These are phyloP conservation scores for Synergus laeviventris DNA, from an alignment of 2,888 invertebrate genomes.

Conservation along the genomic window DNA sequence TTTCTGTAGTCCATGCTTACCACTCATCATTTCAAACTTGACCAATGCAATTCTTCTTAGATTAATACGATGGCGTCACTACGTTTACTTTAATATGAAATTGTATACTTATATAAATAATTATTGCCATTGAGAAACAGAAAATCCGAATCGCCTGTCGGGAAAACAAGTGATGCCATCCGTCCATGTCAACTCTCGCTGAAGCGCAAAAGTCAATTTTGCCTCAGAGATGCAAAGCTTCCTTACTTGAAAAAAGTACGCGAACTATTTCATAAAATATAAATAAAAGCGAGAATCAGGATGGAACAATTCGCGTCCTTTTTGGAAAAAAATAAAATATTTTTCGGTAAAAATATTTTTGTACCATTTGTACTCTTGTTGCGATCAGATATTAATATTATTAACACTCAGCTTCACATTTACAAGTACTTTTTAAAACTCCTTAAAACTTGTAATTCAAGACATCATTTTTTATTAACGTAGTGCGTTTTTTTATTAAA, in stretches of 20 bases:
- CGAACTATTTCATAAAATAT: constrained; percentile 28
- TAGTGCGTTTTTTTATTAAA: not conserved
- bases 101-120: constrained; percentile 65
- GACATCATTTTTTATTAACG: not conserved
- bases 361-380: constrained; percentile 39
- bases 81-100: constrained; percentile 66
- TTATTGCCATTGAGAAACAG: constrained; percentile 70
- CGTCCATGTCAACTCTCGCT: constrained; percentile 21
- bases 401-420: constrained; percentile 28
- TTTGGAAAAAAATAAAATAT: constrained; percentile 25
- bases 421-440: not conserved
- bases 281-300: constrained; percentile 22
- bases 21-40: constrained; percentile 17
- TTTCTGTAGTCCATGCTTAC: constrained; percentile 12
- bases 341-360: constrained; percentile 28
- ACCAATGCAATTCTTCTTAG: constrained; percentile 45
- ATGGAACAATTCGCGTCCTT: constrained; percentile 32
- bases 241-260: constrained; percentile 3
- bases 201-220: constrained; percentile 21
- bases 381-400: constrained; percentile 22
- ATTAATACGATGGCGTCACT: constrained; percentile 62
- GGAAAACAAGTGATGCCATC: constrained; percentile 30
- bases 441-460: not conserved
- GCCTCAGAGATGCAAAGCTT: constrained; percentile 31
- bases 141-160: constrained; percentile 53